Evolutionary conservation across 2,797 vertebrate species (phyloP), one percentile per base, ranked within the genome.

Genomic region (Poecile montanus): DNA sequence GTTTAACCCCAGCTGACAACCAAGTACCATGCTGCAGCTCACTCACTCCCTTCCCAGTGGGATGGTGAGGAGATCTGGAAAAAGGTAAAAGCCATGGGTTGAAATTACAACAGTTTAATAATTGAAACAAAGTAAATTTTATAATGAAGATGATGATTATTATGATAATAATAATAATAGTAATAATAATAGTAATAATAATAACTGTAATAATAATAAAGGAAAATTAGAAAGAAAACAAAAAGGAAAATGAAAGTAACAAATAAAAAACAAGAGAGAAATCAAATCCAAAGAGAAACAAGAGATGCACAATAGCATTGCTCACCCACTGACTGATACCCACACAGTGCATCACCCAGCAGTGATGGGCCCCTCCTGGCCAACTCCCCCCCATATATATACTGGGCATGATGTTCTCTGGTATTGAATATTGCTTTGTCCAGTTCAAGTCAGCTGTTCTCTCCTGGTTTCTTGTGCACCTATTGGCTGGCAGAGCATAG

Each of bases 301-400:
- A 34, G 10, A 12, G 51, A 34, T 32, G 16, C 25, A 23, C 38
- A 34, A 3, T 12, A 30, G 6, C 42, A 20, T 27, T 72, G 4
- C 15, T 72, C 66, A 53, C 13, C 21, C 21, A 32, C n/a, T 36
- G 21, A 53, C 5, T 9, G 13, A 58, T 8, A 3, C 6, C 38
- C 13, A 30, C 38, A 12, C 38, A 40, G 38, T 20, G 40, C 13
- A n/a, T 27, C 10, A 45, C 6, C 5, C 38, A 65, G 17, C 38
- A 34, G 38, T 8, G 15, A 58, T 47, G 29, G 32, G 10, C 11
- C 21, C 3, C 10, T 34, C 12, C 38, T 15, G 7, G 45, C 6
- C 26, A 51, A 6, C 4, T 72, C 7, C 1, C 9, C 2, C 13
- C 15, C 2, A 4, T 15, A 56, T 27, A 36, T 50, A 16, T 23